A percentile compares a stretch with the other conserved stretches of the same genome.
These are phyloP conservation scores for Rhinolophus ferrumequinum DNA, from an alignment of 2,113 vertebrate genomes.

Conservation along the genomic window DNA sequence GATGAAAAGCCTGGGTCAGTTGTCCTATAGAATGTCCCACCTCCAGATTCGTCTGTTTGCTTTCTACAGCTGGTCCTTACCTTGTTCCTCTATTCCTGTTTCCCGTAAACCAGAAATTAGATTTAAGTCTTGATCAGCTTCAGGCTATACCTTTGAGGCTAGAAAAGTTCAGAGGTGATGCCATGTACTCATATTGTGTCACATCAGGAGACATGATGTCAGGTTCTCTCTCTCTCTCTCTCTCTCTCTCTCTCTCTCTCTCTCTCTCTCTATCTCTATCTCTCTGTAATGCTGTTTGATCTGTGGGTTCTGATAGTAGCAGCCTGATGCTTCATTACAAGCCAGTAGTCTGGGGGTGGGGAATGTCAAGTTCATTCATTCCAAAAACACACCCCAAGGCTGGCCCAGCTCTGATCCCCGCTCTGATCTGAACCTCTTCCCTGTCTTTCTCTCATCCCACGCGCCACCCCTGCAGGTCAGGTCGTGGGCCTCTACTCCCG, in stretches of 20 bases:
- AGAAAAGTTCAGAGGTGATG: not conserved
- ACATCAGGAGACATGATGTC: not conserved
- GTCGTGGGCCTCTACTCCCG: conserved; percentile 96
- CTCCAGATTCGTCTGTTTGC: not conserved
- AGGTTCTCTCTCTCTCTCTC: not conserved
- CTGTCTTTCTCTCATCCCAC: not conserved
- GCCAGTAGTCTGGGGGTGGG: not conserved
- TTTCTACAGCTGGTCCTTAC: not conserved
- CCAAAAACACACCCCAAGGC: not conserved
- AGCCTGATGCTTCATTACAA: not conserved
- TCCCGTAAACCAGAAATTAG: not conserved
- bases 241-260: not conserved
- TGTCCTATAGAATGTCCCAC: not conserved
- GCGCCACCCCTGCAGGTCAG: conserved; percentile 84
- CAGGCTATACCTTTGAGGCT: not conserved
- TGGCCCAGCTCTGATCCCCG: not conserved
- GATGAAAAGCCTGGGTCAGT: not conserved
- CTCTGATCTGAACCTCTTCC: not conserved
- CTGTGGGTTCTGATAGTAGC: not conserved
- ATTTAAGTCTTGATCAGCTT: not conserved
- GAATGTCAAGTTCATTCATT: not conserved
- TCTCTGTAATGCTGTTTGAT: not conserved
- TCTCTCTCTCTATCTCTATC: not conserved
- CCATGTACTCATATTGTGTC: fast-evolving
- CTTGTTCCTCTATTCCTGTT: not conserved